Evolutionary conservation across 1,140 invertebrate genomes (phyloP).

Genomic region (Colletes latitarsis): DNA sequence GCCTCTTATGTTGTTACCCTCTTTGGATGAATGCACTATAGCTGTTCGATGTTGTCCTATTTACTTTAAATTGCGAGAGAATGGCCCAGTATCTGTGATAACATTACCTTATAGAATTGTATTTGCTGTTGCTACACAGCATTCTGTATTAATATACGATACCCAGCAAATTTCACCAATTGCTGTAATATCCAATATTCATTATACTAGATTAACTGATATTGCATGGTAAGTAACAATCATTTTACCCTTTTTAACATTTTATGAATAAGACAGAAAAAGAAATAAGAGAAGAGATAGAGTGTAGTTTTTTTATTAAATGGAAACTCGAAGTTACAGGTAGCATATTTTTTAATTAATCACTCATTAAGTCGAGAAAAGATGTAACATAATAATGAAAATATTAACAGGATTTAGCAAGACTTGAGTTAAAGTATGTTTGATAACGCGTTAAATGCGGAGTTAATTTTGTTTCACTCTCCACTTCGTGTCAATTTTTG

Average conservation of each 20-base stretch:
- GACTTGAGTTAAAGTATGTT: no score
- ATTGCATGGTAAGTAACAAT: conserved; percentile 87
- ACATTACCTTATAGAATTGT: conserved; percentile 91
- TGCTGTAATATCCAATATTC: conserved; percentile 93
- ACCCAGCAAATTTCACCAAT: conserved; percentile 94
- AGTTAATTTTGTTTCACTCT: no score
- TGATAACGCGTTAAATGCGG: no score
- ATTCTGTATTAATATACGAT: conserved; percentile 93
- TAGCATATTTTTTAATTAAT: no score
- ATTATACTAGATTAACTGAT: conserved; percentile 96
- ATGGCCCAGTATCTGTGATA: conserved; percentile 82
- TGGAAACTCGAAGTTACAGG: no score
- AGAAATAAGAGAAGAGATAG: no score
- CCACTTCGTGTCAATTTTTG: no score
- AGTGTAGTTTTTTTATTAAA: no score
- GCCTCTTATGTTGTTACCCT: conserved; percentile 91
- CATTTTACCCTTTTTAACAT: conserved; percentile 1
- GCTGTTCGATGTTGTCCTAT: conserved; percentile 91
- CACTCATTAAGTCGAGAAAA: no score
- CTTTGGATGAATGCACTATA: conserved; percentile 88
- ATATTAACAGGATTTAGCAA: no score
- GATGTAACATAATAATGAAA: no score
- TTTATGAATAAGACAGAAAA: not conserved
- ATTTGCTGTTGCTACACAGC: conserved; percentile 94
- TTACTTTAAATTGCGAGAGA: conserved; percentile 85